Evolutionary conservation across 2,888 invertebrate genomes (phyloP).

Genomic region (Lomographa bimaculata): DNA sequence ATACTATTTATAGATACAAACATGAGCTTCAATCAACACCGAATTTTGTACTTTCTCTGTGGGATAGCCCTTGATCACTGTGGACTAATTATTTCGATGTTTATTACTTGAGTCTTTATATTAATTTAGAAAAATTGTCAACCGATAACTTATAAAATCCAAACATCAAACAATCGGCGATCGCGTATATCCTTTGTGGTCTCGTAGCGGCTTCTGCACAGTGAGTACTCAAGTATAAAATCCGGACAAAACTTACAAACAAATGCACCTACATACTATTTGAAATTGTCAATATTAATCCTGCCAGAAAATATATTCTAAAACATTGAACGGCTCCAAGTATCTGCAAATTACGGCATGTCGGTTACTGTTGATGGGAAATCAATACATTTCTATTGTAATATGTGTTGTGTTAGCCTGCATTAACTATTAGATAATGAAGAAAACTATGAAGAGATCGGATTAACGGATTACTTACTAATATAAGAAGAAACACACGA

Average conservation of each 20-base stretch:
- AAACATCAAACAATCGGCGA: conserved; percentile 61
- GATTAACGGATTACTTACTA: conserved; percentile 80
- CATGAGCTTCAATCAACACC: conserved; percentile 78
- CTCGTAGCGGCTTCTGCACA: conserved; percentile 69
- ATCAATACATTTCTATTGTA: conserved; percentile 81
- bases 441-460: conserved; percentile 78
- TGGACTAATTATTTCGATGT: conserved; percentile 83
- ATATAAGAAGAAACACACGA: conserved; percentile 67
- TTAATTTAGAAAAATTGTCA: conserved; percentile 80
- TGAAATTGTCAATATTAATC: conserved; percentile 45
- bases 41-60: conserved; percentile 82
- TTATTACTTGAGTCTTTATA: conserved; percentile 75
- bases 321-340: conserved; percentile 75
- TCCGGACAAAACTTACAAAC: conserved; percentile 60
- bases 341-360: conserved; percentile 80
- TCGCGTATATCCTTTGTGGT: conserved; percentile 79
- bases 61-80: conserved; percentile 77
- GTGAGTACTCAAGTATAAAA: conserved; percentile 77
- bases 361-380: conserved; percentile 78
- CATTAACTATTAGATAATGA: conserved; percentile 71
- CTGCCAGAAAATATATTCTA: conserved; percentile 62
- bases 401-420: conserved; percentile 79
- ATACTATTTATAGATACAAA: conserved; percentile 72
- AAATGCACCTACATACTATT: conserved; percentile 33
- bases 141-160: conserved; percentile 70